These are phyloP conservation scores for Elymnias hypermnestra DNA, from an alignment of 1,140 invertebrate species.

Conservation along the genomic window DNA sequence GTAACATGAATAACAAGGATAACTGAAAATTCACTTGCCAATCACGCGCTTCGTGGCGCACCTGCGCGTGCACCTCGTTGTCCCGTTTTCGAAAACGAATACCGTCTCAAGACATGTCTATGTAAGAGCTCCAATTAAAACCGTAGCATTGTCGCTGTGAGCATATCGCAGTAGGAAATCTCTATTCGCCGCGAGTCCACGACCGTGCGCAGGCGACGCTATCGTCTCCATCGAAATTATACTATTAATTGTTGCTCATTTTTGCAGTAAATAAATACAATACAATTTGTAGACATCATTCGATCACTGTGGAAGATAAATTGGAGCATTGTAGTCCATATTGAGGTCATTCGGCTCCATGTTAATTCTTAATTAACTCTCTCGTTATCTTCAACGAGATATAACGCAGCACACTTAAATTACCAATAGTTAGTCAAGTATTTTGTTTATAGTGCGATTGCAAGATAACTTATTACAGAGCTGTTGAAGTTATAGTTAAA, in stretches of 20 bases:
- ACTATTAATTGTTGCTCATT: constrained; percentile 50
- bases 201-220: constrained; percentile 21
- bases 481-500: constrained; percentile 19
- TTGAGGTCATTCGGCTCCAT: constrained; percentile 38
- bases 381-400: too few relatives aligned
- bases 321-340: constrained; percentile 36
- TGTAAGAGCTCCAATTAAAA: constrained; percentile 60
- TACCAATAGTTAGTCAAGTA: constrained; percentile 22
- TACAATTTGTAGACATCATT: constrained; percentile 53
- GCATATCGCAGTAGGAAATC: constrained; percentile 42
- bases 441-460: constrained; percentile 27
- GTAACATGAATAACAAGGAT: constrained; percentile 29
- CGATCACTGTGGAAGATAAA: constrained; percentile 45
- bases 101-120: constrained; percentile 33
- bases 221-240: constrained; percentile 27
- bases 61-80: constrained; percentile 30
- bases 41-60: constrained; percentile 30
- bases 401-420: constrained; percentile 17
- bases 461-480: constrained; percentile 20
- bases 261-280: constrained; percentile 51
- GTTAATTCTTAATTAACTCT: constrained; percentile 31
- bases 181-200: constrained; percentile 20
- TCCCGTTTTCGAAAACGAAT: constrained; percentile 35
- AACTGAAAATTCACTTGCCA: constrained; percentile 37
- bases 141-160: constrained; percentile 41